Evolutionary conservation across 2,888 invertebrate species (phyloP).

Genomic region (Euplagia quadripunctaria): DNA sequence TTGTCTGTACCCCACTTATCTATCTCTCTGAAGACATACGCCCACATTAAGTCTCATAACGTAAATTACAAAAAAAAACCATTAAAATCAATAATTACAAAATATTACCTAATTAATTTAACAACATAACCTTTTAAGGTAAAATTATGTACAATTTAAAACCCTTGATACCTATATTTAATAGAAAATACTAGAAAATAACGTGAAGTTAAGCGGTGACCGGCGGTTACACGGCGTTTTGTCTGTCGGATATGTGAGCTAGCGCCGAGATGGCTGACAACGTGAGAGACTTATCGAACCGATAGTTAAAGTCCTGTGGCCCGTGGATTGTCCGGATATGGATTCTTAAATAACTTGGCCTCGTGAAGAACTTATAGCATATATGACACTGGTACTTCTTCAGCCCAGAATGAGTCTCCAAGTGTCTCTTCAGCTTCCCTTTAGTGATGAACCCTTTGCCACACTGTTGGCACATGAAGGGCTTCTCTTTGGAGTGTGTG

Average conservation of each 20-base stretch:
- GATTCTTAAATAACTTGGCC: constrained; percentile 78
- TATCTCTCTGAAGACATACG: neutral
- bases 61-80: neutral
- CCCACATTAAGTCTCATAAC: neutral
- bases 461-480: constrained; percentile 80
- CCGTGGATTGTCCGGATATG: constrained; percentile 81
- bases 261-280: constrained; percentile 16
- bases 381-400: constrained; percentile 83
- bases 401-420: constrained; percentile 78
- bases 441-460: constrained; percentile 82
- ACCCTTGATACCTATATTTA: constrained; percentile 10
- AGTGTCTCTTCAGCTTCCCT: constrained; percentile 78
- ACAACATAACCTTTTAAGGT: neutral
- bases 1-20: neutral
- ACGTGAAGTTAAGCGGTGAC: neutral
- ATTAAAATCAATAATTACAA: neutral
- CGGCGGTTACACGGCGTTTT: constrained; percentile 27
- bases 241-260: constrained; percentile 23
- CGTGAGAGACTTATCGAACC: constrained; percentile 28
- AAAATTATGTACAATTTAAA: constrained; percentile 12
- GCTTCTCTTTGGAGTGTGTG: constrained; percentile 81
- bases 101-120: neutral
- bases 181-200: neutral
- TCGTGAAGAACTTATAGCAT: constrained; percentile 81
- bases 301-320: constrained; percentile 70